Percentiles rank a stretch among this genome's conserved stretches.
phyloP scores from a whole-genome alignment of 2,888 invertebrate genomes.

The Dendrolimus houi region DNA sequence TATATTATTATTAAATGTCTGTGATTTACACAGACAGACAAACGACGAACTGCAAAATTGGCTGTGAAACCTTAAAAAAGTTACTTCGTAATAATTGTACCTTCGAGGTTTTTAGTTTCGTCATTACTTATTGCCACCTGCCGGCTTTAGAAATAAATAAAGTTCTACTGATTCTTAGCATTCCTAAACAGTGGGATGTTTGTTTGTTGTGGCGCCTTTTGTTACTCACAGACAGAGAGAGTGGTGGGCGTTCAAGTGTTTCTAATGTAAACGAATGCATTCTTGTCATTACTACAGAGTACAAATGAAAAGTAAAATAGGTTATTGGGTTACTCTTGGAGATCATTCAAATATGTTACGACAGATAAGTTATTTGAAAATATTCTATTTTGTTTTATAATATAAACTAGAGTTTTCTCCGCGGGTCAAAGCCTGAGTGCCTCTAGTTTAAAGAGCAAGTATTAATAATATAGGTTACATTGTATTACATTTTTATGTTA shows the following conservation, averaged over 20 bases:
- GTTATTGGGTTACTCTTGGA: not conserved
- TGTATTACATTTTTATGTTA: too few species aligned
- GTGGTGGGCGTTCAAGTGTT: conserved; percentile 24
- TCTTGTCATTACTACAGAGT: conserved; percentile 17
- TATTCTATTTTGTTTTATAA: conserved; percentile 1
- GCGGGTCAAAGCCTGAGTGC: too few species aligned
- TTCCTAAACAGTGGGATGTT: conserved; percentile 22
- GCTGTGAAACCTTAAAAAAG: too few species aligned
- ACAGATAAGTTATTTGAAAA: not conserved
- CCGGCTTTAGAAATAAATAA: too few species aligned
- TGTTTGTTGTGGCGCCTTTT: conserved; percentile 33
- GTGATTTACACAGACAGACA: too few species aligned
- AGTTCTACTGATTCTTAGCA: conserved; percentile 30
- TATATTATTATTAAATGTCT: too few species aligned
- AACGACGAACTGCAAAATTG: too few species aligned
- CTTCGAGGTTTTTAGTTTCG: too few species aligned
- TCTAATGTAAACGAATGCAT: conserved; percentile 30
- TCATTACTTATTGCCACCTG: too few species aligned
- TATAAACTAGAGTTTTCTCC: not conserved
- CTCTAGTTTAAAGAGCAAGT: too few species aligned
- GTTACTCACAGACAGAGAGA: conserved; percentile 21
- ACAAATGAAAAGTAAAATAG: conserved; percentile 13
- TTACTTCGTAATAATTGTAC: too few species aligned
- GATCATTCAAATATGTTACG: not conserved
- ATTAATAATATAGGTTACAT: too few species aligned